Percentiles rank a stretch among this genome's conserved stretches.
phyloP scores from a whole-genome alignment of 1,140 invertebrate species.

The Chelonus insularis region DNA sequence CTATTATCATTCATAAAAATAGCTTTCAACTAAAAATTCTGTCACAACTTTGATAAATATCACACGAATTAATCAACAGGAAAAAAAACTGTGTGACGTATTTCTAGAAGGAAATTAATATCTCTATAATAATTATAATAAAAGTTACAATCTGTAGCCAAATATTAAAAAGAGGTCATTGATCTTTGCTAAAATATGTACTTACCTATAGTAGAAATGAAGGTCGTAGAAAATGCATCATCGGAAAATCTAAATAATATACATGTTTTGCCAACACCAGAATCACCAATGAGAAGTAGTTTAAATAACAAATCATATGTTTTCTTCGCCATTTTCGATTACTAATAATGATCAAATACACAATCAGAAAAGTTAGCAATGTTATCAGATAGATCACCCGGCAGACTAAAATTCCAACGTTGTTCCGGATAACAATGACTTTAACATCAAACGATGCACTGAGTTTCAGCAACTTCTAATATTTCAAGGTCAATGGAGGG shows the following conservation, averaged over 20 bases:
- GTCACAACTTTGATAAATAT: too few relatives aligned
- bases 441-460: neutral
- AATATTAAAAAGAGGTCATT: neutral
- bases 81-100: too few relatives aligned
- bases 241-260: slow-evolving; percentile 97
- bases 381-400: neutral
- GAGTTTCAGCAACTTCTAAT: neutral
- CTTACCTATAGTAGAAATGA: slow-evolving; percentile 97
- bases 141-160: neutral
- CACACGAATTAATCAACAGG: too few relatives aligned
- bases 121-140: neutral
- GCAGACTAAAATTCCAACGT: neutral
- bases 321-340: slow-evolving; percentile 81
- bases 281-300: slow-evolving; percentile 95
- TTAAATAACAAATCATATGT: slow-evolving; percentile 99
- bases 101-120: too few relatives aligned
- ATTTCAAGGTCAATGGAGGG: slow-evolving; percentile 30
- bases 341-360: neutral
- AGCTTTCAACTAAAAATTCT: too few relatives aligned
- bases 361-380: neutral
- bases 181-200: neutral
- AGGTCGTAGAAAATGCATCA: slow-evolving; percentile 97
- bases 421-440: neutral
- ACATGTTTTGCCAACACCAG: slow-evolving; percentile 97
- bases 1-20: too few relatives aligned